Base-by-base conservation (phyloP, 2,113 vertebrate genomes). In the Eidolon helvum region DNA sequence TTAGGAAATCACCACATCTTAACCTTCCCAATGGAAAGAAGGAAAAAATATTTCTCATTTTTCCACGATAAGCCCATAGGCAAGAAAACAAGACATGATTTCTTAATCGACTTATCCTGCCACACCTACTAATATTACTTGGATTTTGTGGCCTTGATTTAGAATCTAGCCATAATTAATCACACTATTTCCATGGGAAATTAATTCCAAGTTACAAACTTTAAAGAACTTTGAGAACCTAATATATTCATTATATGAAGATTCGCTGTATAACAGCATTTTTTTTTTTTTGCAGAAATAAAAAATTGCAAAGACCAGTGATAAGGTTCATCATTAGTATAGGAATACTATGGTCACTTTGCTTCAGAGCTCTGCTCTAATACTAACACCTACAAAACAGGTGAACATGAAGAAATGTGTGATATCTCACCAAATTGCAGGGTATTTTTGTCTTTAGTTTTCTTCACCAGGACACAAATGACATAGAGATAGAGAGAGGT, bases 81-180 rank as follows among this genome's bases (percentile, higher is more conserved):
- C 0, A 91, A 93, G 28, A 96, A 91, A 96, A 85, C 4, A 87
- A 96, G 48, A 87, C 8, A 53, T 4, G 28, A 16, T 82, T 91
- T 93, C 71, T 82, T 82, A 96, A 96, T 94, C 43, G 71, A 61
- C 53, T 91, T 87, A 59, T 38, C 28, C 45, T 95, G 38, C 59
- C 59, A 95, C 3, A 91, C 33, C 71, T 92, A 80, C 40, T 88
- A 96, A 89, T 50, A 65, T 80, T 91, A 80, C 55, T 80, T 87
- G 50, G n/a, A 66, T 74, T 69, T 77, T 85, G 16, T 91, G 69
- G 35, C n/a, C 63, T 79, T 78, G 38, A 48, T 33, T 90, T 90
- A 59, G 57, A 59, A 50, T 87, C 35, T 74, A 93, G 71, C 26
- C 69, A 87, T 90, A 90, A 90, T 90, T 83, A 92, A 61, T 63